Evolutionary conservation across 2,113 vertebrate species (phyloP).

Genomic region (Eclectus roratus): DNA sequence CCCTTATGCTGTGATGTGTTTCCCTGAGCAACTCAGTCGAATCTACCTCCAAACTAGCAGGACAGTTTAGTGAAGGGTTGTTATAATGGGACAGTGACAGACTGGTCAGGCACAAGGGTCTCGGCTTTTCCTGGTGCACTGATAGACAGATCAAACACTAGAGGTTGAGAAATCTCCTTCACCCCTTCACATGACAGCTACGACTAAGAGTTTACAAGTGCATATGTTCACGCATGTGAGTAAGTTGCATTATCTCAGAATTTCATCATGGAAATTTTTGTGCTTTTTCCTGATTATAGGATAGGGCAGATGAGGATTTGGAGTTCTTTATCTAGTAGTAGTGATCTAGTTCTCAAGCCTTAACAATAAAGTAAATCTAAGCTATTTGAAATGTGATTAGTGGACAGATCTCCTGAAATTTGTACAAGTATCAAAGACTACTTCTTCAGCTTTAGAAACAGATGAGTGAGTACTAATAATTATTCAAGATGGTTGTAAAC

Average conservation of each 20-base stretch:
- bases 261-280: background rate
- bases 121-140: background rate
- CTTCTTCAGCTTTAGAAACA: background rate
- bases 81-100: background rate
- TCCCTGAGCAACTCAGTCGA: background rate
- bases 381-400: background rate
- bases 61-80: background rate
- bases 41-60: background rate
- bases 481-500: background rate
- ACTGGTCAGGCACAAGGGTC: background rate
- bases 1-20: background rate
- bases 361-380: background rate
- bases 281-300: background rate
- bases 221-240: background rate
- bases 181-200: background rate
- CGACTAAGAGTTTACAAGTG: background rate
- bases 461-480: background rate
- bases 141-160: background rate
- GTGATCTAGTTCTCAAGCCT: background rate
- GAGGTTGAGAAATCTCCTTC: background rate
- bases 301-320: background rate
- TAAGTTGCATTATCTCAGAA: background rate
- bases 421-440: background rate
- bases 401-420: background rate
- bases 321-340: background rate